These are phyloP conservation scores for Sternotherus odoratus DNA, from an alignment of 2,797 vertebrate species.

Conservation along the genomic window DNA sequence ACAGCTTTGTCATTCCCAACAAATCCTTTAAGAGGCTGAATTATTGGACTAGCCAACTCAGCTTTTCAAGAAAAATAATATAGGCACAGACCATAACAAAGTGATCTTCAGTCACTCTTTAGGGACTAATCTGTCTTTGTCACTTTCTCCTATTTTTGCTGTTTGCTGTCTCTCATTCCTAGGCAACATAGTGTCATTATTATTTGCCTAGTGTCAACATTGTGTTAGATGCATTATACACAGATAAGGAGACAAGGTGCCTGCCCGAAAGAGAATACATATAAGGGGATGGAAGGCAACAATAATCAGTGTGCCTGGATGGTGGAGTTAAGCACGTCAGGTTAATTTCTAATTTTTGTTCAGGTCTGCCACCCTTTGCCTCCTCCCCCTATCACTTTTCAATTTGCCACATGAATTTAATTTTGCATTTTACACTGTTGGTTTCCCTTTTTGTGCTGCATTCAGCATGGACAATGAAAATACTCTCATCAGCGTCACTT, in stretches of 20 bases:
- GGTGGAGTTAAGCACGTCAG: background rate
- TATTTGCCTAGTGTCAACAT: background rate
- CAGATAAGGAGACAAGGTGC: background rate
- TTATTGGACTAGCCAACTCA: background rate
- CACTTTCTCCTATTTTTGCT: background rate
- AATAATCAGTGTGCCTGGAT: background rate
- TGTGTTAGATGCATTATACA: background rate
- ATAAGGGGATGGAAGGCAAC: background rate
- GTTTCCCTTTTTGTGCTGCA: background rate
- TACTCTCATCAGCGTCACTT: background rate
- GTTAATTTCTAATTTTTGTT: background rate
- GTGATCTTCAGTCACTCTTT: background rate
- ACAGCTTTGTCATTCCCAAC: background rate
- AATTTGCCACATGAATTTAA: background rate
- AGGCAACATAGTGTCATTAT: background rate
- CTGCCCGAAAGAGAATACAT: background rate
- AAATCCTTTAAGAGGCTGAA: background rate
- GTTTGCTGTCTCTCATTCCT: constrained; percentile 17
- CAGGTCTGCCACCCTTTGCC: background rate
- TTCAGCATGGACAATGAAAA: background rate
- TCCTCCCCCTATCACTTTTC: background rate
- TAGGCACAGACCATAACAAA: background rate
- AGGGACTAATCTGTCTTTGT: background rate
- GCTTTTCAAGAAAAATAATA: background rate
- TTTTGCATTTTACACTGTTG: background rate